These are phyloP conservation scores for Sebastes trivittatus DNA, from an alignment of 2,797 vertebrate genomes.

Conservation along the genomic window DNA sequence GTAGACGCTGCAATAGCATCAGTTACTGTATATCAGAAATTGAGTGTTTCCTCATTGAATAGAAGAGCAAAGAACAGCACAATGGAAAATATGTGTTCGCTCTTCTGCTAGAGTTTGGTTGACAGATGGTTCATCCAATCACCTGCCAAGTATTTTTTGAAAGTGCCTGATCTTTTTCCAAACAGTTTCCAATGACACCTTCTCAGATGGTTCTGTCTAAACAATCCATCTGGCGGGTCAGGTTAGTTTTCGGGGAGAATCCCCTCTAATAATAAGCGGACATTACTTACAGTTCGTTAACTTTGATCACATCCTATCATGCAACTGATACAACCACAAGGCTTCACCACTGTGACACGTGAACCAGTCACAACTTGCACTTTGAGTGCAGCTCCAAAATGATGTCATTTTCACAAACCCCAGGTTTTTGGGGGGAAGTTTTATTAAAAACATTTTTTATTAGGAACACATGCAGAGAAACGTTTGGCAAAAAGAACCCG, in stretches of 20 bases:
- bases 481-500: constrained; percentile 20
- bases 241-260: not conserved
- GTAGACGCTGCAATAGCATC: too few relatives aligned
- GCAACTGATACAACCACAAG: not conserved
- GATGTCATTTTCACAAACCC: constrained; percentile 39
- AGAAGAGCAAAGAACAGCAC: too few relatives aligned
- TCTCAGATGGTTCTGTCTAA: too few relatives aligned
- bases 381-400: constrained; percentile 11
- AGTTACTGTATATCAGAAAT: too few relatives aligned
- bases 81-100: too few relatives aligned
- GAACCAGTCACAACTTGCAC: constrained; percentile 7
- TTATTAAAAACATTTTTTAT: constrained; percentile 44
- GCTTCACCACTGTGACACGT: constrained; percentile 3
- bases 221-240: too few relatives aligned
- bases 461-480: constrained; percentile 48
- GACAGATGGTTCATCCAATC: too few relatives aligned
- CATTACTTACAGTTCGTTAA: not conserved
- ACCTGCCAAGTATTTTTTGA: too few relatives aligned
- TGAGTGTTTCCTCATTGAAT: too few relatives aligned
- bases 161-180: too few relatives aligned
- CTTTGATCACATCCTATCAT: not conserved
- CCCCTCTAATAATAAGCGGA: not conserved
- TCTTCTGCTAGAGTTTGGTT: too few relatives aligned
- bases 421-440: not conserved
- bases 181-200: too few relatives aligned